Evolutionary conservation across 2,113 vertebrate species (phyloP).

Genomic region (Rhynchomys soricoides): DNA sequence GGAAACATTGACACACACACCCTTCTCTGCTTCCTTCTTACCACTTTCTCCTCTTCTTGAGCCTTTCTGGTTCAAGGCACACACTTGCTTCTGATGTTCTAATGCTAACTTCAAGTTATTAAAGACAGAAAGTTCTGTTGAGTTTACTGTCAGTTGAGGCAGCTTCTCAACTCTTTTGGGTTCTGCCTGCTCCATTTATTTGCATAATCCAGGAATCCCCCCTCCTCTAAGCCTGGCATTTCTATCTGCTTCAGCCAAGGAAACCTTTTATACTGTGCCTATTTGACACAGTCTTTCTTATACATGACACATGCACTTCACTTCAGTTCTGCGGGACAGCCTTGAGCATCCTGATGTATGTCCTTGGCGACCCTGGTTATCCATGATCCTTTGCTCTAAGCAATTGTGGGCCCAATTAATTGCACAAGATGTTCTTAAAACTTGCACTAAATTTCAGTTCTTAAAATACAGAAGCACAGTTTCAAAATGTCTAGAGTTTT

Average conservation of each 20-base stretch:
- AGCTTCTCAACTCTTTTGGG: too few relatives aligned
- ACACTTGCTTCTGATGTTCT: neutral
- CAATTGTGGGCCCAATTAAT: neutral
- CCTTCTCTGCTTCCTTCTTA: neutral
- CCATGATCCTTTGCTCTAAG: neutral
- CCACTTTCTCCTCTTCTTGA: neutral
- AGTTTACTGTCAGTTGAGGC: too few relatives aligned
- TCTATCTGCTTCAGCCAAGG: neutral
- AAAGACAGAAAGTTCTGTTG: neutral
- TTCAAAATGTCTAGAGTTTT: neutral
- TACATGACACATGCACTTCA: neutral
- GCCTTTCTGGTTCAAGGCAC: neutral
- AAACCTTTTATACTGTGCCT: neutral
- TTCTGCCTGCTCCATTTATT: neutral
- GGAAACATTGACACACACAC: neutral
- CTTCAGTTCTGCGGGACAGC: neutral
- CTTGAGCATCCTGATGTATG: neutral
- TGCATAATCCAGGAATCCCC: neutral
- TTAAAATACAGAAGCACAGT: neutral
- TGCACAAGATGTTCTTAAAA: neutral
- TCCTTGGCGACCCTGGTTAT: rapidly evolving
- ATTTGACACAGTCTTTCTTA: neutral
- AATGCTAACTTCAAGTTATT: too few relatives aligned
- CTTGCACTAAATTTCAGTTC: neutral
- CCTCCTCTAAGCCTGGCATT: neutral